Percentiles rank a stretch among this genome's conserved stretches.
These are phyloP conservation scores for Zaprionus bogoriensis DNA, from an alignment of 2,888 invertebrate genomes.

Conservation along the genomic window DNA sequence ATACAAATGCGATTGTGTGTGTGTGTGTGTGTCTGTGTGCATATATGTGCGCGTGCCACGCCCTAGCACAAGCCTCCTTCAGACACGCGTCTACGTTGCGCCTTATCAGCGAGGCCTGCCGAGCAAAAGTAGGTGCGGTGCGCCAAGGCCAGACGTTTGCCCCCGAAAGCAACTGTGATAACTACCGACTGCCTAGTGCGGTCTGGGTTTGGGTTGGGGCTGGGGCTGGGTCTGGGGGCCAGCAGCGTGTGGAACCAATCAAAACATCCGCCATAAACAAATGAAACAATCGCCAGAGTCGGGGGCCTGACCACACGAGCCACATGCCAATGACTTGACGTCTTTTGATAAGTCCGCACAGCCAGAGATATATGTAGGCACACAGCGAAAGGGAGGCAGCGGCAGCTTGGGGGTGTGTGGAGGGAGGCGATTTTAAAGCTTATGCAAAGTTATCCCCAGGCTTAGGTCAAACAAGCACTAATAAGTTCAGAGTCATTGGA, in stretches of 20 bases:
- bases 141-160: constrained; percentile 42
- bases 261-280: constrained; percentile 61
- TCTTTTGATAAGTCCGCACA: constrained; percentile 8
- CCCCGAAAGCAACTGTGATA: constrained; percentile 19
- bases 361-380: no score
- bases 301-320: constrained; percentile 61
- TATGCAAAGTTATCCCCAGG: background rate
- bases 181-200: background rate
- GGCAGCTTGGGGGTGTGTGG: background rate
- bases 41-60: constrained; percentile 10
- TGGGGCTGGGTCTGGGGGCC: background rate
- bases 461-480: background rate
- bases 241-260: constrained; percentile 23
- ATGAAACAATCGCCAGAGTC: constrained; percentile 17
- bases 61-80: background rate
- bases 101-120: constrained; percentile 32
- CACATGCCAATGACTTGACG: constrained; percentile 47
- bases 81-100: constrained; percentile 15
- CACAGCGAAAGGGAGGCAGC: background rate
- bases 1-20: constrained; percentile 12
- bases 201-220: constrained; percentile 13
- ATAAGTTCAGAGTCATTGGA: background rate
- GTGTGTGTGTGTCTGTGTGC: constrained; percentile 8
- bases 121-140: constrained; percentile 32
- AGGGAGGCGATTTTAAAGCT: background rate